phyloP scores from a whole-genome alignment of 2,797 vertebrate genomes.

The Peromyscus aztecus region DNA sequence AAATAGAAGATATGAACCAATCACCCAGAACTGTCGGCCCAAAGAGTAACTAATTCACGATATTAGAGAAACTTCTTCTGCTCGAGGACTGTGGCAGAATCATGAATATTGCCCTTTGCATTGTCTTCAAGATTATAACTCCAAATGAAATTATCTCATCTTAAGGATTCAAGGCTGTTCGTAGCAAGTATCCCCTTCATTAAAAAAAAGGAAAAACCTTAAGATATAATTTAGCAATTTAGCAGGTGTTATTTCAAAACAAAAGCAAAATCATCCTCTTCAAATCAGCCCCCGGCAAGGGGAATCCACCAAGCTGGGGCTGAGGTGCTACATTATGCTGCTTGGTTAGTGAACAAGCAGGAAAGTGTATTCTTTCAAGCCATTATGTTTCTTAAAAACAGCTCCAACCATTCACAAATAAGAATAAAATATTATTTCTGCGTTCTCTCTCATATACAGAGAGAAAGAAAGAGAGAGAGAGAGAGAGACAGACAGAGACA shows the following conservation, averaged over 20 bases:
- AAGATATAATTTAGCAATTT: conserved; percentile 68
- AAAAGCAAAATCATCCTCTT: conserved; percentile 57
- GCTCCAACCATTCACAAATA: conserved; percentile 1
- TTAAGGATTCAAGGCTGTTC: conserved; percentile 71
- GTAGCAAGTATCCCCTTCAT: conserved; percentile 51
- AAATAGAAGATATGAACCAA: conserved; percentile 72
- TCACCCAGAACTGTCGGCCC: conserved; percentile 72
- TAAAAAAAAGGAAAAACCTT: not conserved
- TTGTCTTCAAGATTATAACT: conserved; percentile 78
- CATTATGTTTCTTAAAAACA: conserved; percentile 40
- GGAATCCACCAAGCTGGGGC: conserved; percentile 6
- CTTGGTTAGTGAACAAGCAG: conserved; percentile 11
- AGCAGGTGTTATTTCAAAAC: conserved; percentile 81
- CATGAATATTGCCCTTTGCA: conserved; percentile 43
- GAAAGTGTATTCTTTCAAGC: not conserved
- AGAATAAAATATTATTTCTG: not conserved
- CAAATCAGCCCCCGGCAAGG: conserved; percentile 23
- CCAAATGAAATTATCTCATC: conserved; percentile 76
- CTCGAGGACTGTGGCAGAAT: conserved; percentile 74
- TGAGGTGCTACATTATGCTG: not conserved
- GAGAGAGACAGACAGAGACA: no score
- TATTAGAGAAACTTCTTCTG: conserved; percentile 65
- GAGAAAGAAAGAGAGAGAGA: no score
- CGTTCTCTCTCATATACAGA: no score
- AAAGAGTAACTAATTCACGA: conserved; percentile 77